Percentiles rank a stretch among this genome's conserved stretches.
Conservation (phyloP, 2,113 vertebrate genomes). For the Bos taurus region DNA sequence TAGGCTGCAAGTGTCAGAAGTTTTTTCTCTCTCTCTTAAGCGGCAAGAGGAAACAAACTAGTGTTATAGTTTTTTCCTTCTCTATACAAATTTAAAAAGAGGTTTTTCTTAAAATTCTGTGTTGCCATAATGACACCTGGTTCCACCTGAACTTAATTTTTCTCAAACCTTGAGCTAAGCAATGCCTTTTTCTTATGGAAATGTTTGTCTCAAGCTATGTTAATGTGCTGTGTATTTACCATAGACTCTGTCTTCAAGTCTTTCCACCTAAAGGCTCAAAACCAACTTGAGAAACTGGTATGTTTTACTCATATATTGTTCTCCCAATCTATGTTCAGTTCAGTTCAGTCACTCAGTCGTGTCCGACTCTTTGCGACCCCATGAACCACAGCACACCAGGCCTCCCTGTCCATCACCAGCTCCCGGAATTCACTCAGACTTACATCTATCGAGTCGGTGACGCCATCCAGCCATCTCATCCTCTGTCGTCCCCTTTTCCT, state of each 20-base stretch:
- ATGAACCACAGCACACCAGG: too few relatives aligned
- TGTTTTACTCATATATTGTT: not conserved
- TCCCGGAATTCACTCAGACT: too few relatives aligned
- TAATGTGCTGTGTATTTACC: not conserved
- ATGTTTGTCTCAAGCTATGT: not conserved
- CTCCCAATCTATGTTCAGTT: not conserved
- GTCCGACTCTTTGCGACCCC: too few relatives aligned
- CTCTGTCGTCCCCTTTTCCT: too few relatives aligned
- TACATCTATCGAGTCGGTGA: too few relatives aligned
- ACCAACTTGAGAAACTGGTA: not conserved
- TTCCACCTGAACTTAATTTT: not conserved
- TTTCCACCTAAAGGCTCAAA: not conserved
- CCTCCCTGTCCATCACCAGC: too few relatives aligned
- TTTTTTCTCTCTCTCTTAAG: not conserved
- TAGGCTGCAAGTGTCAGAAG: not conserved
- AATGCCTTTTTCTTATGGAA: not conserved
- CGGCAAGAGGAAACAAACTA: not conserved
- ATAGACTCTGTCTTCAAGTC: not conserved
- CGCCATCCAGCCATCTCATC: too few relatives aligned
- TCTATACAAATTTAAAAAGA: not conserved
- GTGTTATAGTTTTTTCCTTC: not conserved
- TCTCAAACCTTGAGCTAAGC: not conserved
- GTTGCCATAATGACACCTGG: not conserved
- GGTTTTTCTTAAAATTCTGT: not conserved
- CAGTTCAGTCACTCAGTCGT: too few relatives aligned